Evolutionary conservation across 2,797 vertebrate genomes (phyloP), one percentile per base, ranked within the genome.

Genomic region (Cetoscarus ocellatus): DNA sequence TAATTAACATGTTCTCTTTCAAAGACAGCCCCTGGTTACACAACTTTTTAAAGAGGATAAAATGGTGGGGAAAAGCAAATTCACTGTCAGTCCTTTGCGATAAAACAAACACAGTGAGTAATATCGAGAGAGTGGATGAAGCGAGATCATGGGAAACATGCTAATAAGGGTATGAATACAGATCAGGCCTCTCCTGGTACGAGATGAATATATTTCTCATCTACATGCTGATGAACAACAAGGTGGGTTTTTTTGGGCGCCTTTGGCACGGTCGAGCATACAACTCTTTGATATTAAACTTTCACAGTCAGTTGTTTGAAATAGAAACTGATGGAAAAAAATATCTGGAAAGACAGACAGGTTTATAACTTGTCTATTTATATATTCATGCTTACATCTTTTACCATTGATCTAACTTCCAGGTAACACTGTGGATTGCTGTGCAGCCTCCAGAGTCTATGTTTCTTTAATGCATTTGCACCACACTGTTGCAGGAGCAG

Each of bases 171-270:
- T 87, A 88, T 93, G 89, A 92, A 91, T 90, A 86, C 83, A 87
- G 86, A 92, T 89, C 75, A 87, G 73, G 79, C 85, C 77, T 67
- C 68, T 75, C 67, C 79, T 79, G 13, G 80, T 58, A 82, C 80
- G 87, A 86, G 85, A 88, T 60, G 83, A 92, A 92, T 91, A 87
- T 82, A 89, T 92, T 92, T 82, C 80, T 86, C 80, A 91, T 91
- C 80, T 90, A 61, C 88, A 90, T 91, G 85, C 70, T 90, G 82
- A 91, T 86, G 82, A 88, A 85, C 84, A 78, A 78, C 69, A 85
- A 80, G 66, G 80, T 81, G 51, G 56, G 64, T 44, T 14, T 45
- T 67, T 82, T 82, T 57, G 27, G 19, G 42, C 60, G 43, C 7
- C 52, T 73, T 51, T 50, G 69, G 53, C 63, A 70, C 67, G 42